Conservation (phyloP, 2,113 vertebrate species). For the Pteronura brasiliensis region DNA sequence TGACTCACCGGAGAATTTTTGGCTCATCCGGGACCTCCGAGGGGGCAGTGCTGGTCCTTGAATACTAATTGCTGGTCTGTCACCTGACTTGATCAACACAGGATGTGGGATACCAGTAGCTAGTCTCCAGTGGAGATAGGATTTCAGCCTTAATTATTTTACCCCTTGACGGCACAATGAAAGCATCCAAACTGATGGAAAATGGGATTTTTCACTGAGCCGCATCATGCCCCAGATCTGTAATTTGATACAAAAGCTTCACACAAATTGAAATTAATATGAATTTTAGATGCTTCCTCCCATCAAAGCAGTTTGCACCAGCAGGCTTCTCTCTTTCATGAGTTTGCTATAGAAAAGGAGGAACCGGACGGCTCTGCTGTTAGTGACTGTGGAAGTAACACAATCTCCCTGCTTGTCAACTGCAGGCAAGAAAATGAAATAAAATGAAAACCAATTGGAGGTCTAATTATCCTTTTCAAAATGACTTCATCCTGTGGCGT, state of each 20-base stretch:
- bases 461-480: conserved; percentile 81
- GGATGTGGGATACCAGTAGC: conserved; percentile 62
- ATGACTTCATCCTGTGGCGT: conserved; percentile 78
- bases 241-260: conserved; percentile 85
- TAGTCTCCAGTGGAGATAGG: conserved; percentile 64
- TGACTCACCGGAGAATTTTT: background rate
- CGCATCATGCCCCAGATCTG: conserved; percentile 74
- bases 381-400: conserved; percentile 72
- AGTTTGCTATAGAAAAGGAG: conserved; percentile 58
- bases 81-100: background rate
- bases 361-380: conserved; percentile 73
- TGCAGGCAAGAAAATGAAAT: conserved; percentile 82
- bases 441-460: conserved; percentile 80
- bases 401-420: conserved; percentile 64
- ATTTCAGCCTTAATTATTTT: conserved; percentile 79
- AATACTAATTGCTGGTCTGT: background rate
- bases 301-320: conserved; percentile 80
- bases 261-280: conserved; percentile 84
- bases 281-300: conserved; percentile 79
- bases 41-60: background rate
- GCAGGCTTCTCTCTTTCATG: conserved; percentile 69
- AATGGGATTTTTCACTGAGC: conserved; percentile 81
- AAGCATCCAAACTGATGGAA: conserved; percentile 76
- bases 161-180: conserved; percentile 66
- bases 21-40: background rate